Evolutionary conservation across 2,888 invertebrate species (phyloP), one percentile per base, ranked within the genome.

Genomic region (Periphyllus acericola): DNA sequence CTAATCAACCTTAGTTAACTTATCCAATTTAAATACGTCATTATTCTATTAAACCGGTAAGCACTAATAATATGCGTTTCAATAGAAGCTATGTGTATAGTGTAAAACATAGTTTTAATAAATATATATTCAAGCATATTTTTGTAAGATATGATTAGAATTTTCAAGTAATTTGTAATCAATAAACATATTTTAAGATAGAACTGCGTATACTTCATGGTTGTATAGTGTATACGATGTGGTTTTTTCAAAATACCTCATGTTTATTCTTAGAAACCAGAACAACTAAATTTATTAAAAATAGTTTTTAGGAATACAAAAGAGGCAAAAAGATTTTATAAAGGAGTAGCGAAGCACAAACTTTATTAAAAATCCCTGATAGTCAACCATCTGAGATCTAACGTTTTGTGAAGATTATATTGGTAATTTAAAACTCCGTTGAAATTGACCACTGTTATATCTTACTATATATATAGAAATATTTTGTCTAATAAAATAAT

Each of bases 361-460:
- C 68, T 68, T 68, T 68, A 68, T 68, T 68, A 68, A 68, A 68
- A 68, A 68, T 68, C 68, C 68, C 68, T 11, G 68, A 29, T 68
- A n/a, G 29, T 68, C 68, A 68, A 68, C n/a, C 68, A 68, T 29
- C 68, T 29, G 68, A 68, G 68, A 68, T n/a, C 68, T 29, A n/a
- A 68, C n/a, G 68, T 68, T 68, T 68, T 68, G 68, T 68, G 68
- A 68, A 68, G n/a, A n/a, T 68, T 29, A 68, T n/a, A 68, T 68
- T 68, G 68, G n/a, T 11, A 68, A n/a, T 68, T 68, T n/a, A n/a
- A 29, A 68, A 68, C 8, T 68, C 9, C 68, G 68, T n/a, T n/a
- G 6, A n/a, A n/a, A n/a, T 29, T 29, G 68, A 68, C 68, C 68
- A 68, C 68, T n/a, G 55, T 19, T 55, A 55, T 55, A 14, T 55